A percentile compares a stretch with the other conserved stretches of the same genome.
phyloP scores from a whole-genome alignment of 2,113 vertebrate genomes.

The cattle (Bos taurus) region ARS-UCD2.0 NC_037332.1:67747501-67748000 shows the following conservation, averaged over 20 bases:
- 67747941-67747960: constrained; percentile 11
- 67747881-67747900: constrained; percentile 29
- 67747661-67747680: constrained; percentile 52
- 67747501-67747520: constrained; percentile 32
- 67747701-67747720: constrained; percentile 39
- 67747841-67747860: constrained; percentile 31
- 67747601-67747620: constrained; percentile 57
- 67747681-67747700: constrained; percentile 55
- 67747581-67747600: constrained; percentile 68
- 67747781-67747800: constrained; percentile 38
- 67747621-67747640: constrained; percentile 58
- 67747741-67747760: constrained; percentile 45
- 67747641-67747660: constrained; percentile 56
- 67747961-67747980: constrained; percentile 42
- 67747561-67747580: constrained; percentile 69
- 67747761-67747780: constrained; percentile 43
- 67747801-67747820: constrained; percentile 40
- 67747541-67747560: constrained; percentile 65
- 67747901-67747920: constrained; percentile 34
- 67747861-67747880: constrained; percentile 11
- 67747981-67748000: constrained; percentile 52
- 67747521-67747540: constrained; percentile 21
- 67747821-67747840: constrained; percentile 6
- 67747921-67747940: constrained; percentile 28
- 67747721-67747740: constrained; percentile 1